These are phyloP conservation scores for Vimba vimba DNA, from an alignment of 2,113 vertebrate genomes.

Conservation along the genomic window DNA sequence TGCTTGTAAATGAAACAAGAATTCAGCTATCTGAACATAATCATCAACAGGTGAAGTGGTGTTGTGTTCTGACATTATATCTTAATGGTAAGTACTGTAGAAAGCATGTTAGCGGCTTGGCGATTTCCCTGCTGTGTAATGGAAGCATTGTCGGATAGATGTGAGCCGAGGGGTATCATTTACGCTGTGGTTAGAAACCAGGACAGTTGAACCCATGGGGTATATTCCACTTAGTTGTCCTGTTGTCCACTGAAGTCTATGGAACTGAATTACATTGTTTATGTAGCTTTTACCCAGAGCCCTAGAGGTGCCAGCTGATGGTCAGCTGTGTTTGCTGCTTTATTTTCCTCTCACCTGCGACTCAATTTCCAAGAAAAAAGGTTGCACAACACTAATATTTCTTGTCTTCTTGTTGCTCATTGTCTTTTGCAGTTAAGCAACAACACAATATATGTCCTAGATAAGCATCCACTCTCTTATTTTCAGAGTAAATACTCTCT, in stretches of 20 bases:
- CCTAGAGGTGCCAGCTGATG: not conserved
- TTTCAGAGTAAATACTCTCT: constrained; percentile 6
- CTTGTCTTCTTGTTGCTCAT: not conserved
- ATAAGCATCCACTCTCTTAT: constrained; percentile 17
- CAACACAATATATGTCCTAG: constrained; percentile 7
- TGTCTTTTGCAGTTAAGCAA: constrained; percentile 32
- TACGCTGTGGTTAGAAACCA: constrained; percentile 39
- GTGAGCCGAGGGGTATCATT: constrained; percentile 48
- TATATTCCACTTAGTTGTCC: constrained; percentile 32
- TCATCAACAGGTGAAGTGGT: constrained; percentile 31
- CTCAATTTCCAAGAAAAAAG: constrained; percentile 20
- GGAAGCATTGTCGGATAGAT: constrained; percentile 44
- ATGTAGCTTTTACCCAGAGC: constrained; percentile 2
- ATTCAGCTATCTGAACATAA: constrained; percentile 12
- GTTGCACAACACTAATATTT: not conserved
- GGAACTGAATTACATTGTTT: constrained; percentile 29
- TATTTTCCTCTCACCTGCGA: not conserved
- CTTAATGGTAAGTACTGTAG: constrained; percentile 13
- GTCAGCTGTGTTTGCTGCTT: constrained; percentile 4
- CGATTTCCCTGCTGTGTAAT: constrained; percentile 54
- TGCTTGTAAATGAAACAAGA: constrained; percentile 32
- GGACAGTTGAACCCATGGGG: constrained; percentile 46
- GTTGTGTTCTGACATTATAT: constrained; percentile 46
- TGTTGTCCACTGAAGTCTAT: constrained; percentile 34
- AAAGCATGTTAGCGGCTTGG: constrained; percentile 44